Evolutionary conservation across 2,888 invertebrate species (phyloP).

Genomic region (Globia sparganii): DNA sequence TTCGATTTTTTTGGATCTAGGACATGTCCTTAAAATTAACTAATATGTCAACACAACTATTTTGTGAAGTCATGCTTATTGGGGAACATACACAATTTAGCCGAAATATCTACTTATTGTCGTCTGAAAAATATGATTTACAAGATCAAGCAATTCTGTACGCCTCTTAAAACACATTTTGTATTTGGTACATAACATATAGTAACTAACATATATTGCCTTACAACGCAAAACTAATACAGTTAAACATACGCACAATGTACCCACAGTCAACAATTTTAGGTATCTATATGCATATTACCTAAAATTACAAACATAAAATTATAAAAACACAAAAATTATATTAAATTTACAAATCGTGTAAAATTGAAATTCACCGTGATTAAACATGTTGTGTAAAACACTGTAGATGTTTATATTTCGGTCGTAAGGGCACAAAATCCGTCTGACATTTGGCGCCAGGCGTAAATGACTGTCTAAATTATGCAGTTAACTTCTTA

Average conservation of each 20-base stretch:
- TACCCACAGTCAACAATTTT: constrained; percentile 21
- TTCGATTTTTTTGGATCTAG: neutral
- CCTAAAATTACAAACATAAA: constrained; percentile 40
- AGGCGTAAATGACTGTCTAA: constrained; percentile 82
- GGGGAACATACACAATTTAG: neutral
- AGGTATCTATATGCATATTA: constrained; percentile 34
- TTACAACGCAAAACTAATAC: constrained; percentile 16
- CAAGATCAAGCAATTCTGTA: neutral
- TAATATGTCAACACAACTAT: neutral
- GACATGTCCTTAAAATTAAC: neutral
- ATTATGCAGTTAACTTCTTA: constrained; percentile 84
- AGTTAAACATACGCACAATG: constrained; percentile 14
- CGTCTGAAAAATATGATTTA: constrained; percentile 6
- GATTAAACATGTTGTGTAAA: constrained; percentile 58
- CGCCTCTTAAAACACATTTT: neutral
- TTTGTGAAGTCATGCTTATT: neutral
- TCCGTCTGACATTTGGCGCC: constrained; percentile 80
- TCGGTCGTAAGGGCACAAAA: constrained; percentile 69
- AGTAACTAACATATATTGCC: neutral
- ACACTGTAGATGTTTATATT: constrained; percentile 38
- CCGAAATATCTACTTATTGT: neutral
- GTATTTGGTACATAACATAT: neutral
- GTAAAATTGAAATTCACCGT: constrained; percentile 51
- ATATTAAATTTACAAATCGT: constrained; percentile 55
- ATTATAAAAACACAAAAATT: constrained; percentile 48